Conservation (phyloP, 2,113 vertebrate genomes). For the Myrmecophaga tridactyla region DNA sequence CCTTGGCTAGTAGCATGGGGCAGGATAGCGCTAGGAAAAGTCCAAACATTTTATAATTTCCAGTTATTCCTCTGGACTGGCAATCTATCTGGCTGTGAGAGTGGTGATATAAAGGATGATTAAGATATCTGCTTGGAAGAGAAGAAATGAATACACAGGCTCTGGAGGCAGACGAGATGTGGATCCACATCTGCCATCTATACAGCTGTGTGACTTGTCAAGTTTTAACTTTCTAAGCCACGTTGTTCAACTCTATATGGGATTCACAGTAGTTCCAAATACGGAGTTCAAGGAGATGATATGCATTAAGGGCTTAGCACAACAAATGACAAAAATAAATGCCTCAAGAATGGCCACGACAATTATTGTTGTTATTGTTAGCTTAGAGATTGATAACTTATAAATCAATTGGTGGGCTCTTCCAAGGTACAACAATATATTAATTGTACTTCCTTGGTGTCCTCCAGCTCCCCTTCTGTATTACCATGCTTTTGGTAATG, state of each 20-base stretch:
- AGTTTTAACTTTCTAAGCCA: neutral
- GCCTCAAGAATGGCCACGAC: neutral
- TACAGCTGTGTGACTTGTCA: neutral
- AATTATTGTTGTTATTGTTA: neutral
- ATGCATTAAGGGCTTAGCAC: neutral
- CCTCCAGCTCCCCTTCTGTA: too few relatives aligned
- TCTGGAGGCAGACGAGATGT: neutral
- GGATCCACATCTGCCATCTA: neutral
- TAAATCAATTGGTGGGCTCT: neutral
- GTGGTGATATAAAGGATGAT: neutral
- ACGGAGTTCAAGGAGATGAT: neutral
- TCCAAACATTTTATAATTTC: neutral
- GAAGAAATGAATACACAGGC: neutral
- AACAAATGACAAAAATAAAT: neutral
- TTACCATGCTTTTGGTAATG: too few relatives aligned
- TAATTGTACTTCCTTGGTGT: neutral
- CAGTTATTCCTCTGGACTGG: neutral
- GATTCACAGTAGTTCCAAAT: too few relatives aligned
- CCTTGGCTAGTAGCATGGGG: neutral
- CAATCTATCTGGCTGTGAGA: neutral
- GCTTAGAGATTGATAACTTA: neutral
- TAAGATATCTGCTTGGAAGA: neutral
- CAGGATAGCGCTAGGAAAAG: neutral
- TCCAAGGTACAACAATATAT: neutral
- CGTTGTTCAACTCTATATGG: fast-evolving